Base-by-base conservation (phyloP, 2,113 vertebrate genomes). In the Campylomormyrus tamandua region DNA sequence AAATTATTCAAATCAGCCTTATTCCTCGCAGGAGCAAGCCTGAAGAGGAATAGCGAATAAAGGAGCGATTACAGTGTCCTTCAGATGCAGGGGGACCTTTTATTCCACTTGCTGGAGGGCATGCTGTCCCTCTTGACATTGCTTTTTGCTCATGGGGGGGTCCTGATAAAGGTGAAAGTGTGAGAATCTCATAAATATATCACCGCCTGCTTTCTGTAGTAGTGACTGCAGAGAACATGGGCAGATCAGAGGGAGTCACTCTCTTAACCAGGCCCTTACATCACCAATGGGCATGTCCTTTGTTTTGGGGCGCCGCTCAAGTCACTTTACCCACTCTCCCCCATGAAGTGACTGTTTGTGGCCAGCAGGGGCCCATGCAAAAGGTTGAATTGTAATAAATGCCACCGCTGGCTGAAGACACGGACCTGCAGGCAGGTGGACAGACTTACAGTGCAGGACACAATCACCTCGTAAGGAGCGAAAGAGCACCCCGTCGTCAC, bases 21-120 rank as follows among this genome's bases (percentile, higher is more conserved):
- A 87, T 90, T 87, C 50, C 85, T 87, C 89, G n/a, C 11, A 90
- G 85, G 89, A 87, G 19, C 27, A n/a, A 19, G 62, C 85, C 85
- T 87, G 49, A 87, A 87, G 84, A 90, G 89, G 87, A 87, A 90
- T 87, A 50, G 87, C 13, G 50, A 56, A 87, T 52, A 35, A 15
- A 31, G 45, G 35, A 53, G 39, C 24, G n/a, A 87, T 77, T 80
- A 87, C 84, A 90, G 87, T n/a, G 66, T 62, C 84, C 66, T 87
- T 90, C 85, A 53, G 62, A 80, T 77, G 84, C 39, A 3, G 70
- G 50, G 50, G 39, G 49, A 45, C 66, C 49, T 77, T 52, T 53
- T 19, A 27, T 87, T 77, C 85, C 13, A 24, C 49, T 15, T 19
- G 31, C 66, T 24, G 70, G 88, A 83, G 85, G 50, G 50, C n/a